Conservation (phyloP, 2,888 invertebrate species). For the Caenorhabditis panamensis region DNA sequence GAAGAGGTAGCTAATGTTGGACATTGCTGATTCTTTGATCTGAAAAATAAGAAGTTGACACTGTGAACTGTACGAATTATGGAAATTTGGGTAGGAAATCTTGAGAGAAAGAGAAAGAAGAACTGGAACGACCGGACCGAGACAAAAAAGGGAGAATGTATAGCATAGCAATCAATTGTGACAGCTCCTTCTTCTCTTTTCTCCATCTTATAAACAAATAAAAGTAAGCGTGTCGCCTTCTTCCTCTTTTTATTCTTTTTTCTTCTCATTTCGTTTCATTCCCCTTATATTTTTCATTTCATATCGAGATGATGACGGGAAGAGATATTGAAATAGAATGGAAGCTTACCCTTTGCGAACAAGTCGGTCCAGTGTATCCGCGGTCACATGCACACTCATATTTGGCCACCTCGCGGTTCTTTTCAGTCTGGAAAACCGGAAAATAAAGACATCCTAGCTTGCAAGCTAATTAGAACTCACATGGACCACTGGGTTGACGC, state of each 20-base stretch:
- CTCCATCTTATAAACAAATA: constrained; percentile 55
- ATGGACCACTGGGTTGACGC: constrained; percentile 67
- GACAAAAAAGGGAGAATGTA: constrained; percentile 26
- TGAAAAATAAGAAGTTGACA: constrained; percentile 27
- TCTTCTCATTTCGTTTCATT: neutral
- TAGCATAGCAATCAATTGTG: constrained; percentile 41
- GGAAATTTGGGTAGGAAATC: neutral
- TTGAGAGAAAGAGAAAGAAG: neutral
- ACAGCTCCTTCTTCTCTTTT: constrained; percentile 46
- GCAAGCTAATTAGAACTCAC: constrained; percentile 31
- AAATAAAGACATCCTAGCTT: neutral
- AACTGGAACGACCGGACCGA: too few relatives aligned
- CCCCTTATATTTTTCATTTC: too few relatives aligned
- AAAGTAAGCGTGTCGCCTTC: constrained; percentile 36
- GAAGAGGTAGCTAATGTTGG: constrained; percentile 72
- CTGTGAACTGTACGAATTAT: neutral
- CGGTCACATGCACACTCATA: constrained; percentile 77
- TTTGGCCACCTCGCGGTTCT: constrained; percentile 68
- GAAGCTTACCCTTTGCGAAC: constrained; percentile 65
- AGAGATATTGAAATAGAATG: neutral
- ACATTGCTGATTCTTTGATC: constrained; percentile 68
- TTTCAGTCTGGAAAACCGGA: constrained; percentile 57
- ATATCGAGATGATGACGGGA: neutral
- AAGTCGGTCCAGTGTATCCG: constrained; percentile 76
- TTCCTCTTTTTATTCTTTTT: constrained; percentile 12